A percentile compares a stretch with the other conserved stretches of the same genome.
Evolutionary conservation across 2,113 vertebrate genomes (phyloP).

Genomic region (Rhynchomys soricoides): DNA sequence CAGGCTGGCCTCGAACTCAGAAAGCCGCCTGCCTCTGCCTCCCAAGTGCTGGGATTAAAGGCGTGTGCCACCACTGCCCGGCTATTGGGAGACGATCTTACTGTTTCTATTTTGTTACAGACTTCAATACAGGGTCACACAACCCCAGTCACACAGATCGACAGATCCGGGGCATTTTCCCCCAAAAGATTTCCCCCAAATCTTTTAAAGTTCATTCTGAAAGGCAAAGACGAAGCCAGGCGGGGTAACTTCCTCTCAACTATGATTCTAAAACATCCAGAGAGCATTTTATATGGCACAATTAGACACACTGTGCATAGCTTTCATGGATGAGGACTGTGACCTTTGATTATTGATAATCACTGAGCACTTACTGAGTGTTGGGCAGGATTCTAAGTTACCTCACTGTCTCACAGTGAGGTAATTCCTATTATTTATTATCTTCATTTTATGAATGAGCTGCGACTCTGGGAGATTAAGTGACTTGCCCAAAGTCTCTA

Average conservation of each 20-base stretch:
- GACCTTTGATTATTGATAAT: slow-evolving; percentile 10
- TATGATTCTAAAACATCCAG: neutral
- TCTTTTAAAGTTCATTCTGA: neutral
- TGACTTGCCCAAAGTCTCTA: slow-evolving; percentile 35
- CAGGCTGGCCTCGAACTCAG: too few relatives aligned
- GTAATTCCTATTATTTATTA: slow-evolving; percentile 1
- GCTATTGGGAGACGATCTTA: neutral
- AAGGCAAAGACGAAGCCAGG: neutral
- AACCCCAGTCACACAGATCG: neutral
- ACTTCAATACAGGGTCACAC: neutral
- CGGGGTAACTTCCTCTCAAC: neutral
- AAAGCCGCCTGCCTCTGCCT: too few relatives aligned
- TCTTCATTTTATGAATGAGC: slow-evolving; percentile 22
- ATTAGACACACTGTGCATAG: neutral
- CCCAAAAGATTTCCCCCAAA: neutral
- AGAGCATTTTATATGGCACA: neutral
- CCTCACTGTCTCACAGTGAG: neutral
- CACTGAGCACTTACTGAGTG: neutral
- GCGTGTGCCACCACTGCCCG: too few relatives aligned
- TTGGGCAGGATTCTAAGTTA: neutral
- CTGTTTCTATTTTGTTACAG: neutral
- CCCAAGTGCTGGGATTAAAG: too few relatives aligned
- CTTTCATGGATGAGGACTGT: neutral
- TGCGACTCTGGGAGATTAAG: slow-evolving; percentile 22
- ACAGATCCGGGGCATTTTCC: neutral